Evolutionary conservation across 2,797 vertebrate species (phyloP).

Genomic region (Neomorphus geoffroyi): DNA sequence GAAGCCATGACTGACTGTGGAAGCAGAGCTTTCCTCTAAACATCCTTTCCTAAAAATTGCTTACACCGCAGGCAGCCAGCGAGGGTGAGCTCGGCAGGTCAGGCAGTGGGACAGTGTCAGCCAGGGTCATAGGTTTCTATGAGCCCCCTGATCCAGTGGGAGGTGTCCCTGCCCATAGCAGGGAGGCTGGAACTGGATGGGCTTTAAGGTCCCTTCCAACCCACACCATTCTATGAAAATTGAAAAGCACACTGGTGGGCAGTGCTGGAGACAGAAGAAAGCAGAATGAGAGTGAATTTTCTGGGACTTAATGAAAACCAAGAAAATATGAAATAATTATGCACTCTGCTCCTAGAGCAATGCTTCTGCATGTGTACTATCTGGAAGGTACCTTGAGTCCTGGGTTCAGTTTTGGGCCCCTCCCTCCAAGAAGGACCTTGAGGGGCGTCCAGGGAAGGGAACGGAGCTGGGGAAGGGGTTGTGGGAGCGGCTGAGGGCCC

Average conservation of each 20-base stretch:
- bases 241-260: neutral
- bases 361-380: neutral
- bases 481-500: no score
- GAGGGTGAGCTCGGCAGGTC: neutral
- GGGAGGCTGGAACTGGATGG: no score
- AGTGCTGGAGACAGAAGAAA: neutral
- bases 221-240: neutral
- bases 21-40: neutral
- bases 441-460: no score
- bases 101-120: neutral
- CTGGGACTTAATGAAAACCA: neutral
- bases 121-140: no score
- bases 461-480: no score
- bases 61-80: fast-evolving
- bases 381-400: neutral
- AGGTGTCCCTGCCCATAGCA: no score
- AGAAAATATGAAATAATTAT: neutral
- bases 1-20: neutral
- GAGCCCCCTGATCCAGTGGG: no score
- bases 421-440: no score
- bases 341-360: neutral
- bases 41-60: neutral
- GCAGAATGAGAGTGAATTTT: neutral
- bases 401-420: no score
- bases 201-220: no score